Evolutionary conservation across 2,797 vertebrate species (phyloP), one percentile per base, ranked within the genome.

Genomic region (Pyrocephalus nanus): DNA sequence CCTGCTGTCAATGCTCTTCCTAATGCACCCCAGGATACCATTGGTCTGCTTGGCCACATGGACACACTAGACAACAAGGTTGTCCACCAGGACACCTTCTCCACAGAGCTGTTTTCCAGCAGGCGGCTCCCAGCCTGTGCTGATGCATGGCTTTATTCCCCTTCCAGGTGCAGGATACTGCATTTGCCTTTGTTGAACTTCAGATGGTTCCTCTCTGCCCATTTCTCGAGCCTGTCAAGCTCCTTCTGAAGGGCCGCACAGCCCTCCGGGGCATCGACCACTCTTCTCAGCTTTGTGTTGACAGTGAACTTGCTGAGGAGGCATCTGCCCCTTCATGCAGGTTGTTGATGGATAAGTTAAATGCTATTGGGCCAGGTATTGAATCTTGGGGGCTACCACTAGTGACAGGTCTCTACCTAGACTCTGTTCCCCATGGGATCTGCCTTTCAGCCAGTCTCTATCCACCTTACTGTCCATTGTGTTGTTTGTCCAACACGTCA

Each of bases 211-310:
- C 16, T 11, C 30, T 64, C 42, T 45, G 22, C 15, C 21, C 15
- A 22, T 65, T 15, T 45, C 42, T 45, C 30, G 21, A 45, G 29
- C 2, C 27, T 76, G 19, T 16, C 0, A 0, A 62, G 27, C 9
- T 21, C 19, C 32, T 62, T 69, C 27, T 70, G 43, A 76, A 64
- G 23, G 48, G 43, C 50, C 76, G 32, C 43, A 15, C 11, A 26
- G 18, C 21, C 32, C 23, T 38, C 50, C 45, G 16, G 19, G 43
- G 2, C 70, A 5, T 57, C 0, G 0, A 16, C 32, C 27, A 6
- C 23, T 64, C 9, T 43, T 76, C 19, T 32, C 50, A 64, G 42
- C 19, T 76, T 27, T 30, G 17, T 70, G 32, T 5, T 4, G 20
- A n/a, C 27, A 29, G 16, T 21, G 64, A 21, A 21, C 19, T 13